These are phyloP conservation scores for Callaeas wilsoni DNA, from an alignment of 2,113 vertebrate genomes.

Conservation along the genomic window DNA sequence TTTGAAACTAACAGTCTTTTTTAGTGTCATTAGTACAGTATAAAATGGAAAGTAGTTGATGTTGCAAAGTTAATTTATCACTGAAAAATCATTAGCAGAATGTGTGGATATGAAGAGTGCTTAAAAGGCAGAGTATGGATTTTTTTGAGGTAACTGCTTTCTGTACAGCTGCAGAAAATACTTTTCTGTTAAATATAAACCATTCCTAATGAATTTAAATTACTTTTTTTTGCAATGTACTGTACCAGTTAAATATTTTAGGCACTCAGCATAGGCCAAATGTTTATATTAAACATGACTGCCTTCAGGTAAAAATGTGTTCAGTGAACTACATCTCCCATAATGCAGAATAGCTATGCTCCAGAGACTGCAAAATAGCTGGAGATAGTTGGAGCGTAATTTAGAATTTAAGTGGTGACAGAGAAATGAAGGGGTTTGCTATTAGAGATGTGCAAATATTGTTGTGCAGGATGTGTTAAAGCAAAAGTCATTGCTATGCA, in stretches of 20 bases:
- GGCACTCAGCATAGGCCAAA: constrained; percentile 8
- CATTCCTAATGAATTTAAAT: constrained; percentile 66
- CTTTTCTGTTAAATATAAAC: constrained; percentile 37
- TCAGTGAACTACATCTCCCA: constrained; percentile 56
- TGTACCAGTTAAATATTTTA: constrained; percentile 55
- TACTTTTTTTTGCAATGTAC: background rate
- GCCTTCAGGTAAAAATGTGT: constrained; percentile 66
- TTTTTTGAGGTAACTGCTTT: constrained; percentile 45
- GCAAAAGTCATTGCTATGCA: background rate
- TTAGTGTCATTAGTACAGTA: constrained; percentile 24
- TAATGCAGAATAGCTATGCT: constrained; percentile 55
- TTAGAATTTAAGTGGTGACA: constrained; percentile 53
- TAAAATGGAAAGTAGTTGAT: background rate
- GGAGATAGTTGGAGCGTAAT: constrained; percentile 5
- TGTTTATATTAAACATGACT: constrained; percentile 61
- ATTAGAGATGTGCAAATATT: constrained; percentile 41
- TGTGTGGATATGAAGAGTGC: background rate
- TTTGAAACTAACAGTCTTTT: background rate
- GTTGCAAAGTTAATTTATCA: background rate
- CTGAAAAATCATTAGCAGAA: constrained; percentile 56
- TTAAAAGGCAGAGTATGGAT: constrained; percentile 49
- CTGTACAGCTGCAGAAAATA: constrained; percentile 7
- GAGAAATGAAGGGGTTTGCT: constrained; percentile 21
- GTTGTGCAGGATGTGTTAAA: background rate
- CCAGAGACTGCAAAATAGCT: constrained; percentile 36